A percentile compares a stretch with the other conserved stretches of the same genome.
Conservation (phyloP, 2,888 invertebrate genomes). For the Rhaphigaster nebulosa region DNA sequence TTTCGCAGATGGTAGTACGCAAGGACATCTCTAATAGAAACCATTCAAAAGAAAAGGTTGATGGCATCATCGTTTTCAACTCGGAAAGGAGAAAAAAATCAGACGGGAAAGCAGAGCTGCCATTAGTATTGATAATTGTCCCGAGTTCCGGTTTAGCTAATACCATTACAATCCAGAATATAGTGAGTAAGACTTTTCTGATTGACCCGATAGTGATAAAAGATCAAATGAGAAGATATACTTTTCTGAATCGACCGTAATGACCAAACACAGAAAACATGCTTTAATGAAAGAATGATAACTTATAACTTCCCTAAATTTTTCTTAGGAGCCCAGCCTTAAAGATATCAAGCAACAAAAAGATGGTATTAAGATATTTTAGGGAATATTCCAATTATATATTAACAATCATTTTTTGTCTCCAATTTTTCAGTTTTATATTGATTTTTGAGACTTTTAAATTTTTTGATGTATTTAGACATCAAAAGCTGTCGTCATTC, state of each 20-base stretch:
- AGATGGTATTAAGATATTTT: too few species aligned
- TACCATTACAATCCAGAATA: not conserved
- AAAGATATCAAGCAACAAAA: too few species aligned
- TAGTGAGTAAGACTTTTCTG: not conserved
- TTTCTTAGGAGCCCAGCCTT: too few species aligned
- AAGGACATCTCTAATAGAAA: not conserved
- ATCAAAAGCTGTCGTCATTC: too few species aligned
- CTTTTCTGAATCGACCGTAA: not conserved
- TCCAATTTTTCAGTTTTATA: too few species aligned
- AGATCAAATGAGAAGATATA: not conserved
- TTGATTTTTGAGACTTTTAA: too few species aligned
- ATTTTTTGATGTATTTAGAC: too few species aligned
- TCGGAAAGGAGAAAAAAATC: not conserved
- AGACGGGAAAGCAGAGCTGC: not conserved
- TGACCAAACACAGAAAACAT: not conserved
- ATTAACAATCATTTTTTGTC: too few species aligned
- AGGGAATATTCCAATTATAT: too few species aligned
- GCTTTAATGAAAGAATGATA: too few species aligned
- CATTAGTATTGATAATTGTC: constrained; percentile 1
- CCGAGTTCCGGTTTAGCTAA: not conserved
- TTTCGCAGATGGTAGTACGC: too few species aligned
- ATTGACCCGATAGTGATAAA: not conserved
- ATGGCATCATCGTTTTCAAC: not conserved
- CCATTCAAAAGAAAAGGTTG: not conserved
- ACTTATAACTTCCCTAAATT: too few species aligned